Evolutionary conservation across 37 sponge, comb jelly and placozoan genomes (phyloP).

Genomic region (Ianthella basta): DNA sequence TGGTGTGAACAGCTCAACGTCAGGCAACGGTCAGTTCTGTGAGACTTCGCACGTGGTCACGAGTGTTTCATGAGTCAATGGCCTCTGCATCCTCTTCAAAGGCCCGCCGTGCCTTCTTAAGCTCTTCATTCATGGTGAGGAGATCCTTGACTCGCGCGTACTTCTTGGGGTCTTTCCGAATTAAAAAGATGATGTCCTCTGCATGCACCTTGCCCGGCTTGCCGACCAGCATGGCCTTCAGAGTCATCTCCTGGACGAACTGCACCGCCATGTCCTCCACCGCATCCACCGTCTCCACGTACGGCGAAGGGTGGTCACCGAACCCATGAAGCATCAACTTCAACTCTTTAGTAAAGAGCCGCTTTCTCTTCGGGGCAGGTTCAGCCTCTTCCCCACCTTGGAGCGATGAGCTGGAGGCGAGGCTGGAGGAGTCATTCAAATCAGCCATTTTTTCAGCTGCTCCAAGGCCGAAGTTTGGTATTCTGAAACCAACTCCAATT

Average conservation of each 20-base stretch:
- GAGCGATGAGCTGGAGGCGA: neutral
- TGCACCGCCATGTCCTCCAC: slow-evolving; percentile 92
- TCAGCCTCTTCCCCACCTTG: neutral
- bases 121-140: slow-evolving; percentile 94
- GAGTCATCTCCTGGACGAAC: slow-evolving; percentile 85
- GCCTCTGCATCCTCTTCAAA: slow-evolving; percentile 61
- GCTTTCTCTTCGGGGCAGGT: slow-evolving; percentile 42
- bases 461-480: no score
- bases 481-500: no score
- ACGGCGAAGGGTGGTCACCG: slow-evolving; percentile 94
- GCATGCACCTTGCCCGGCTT: slow-evolving; percentile 88
- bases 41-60: no score
- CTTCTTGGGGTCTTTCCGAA: slow-evolving; percentile 94
- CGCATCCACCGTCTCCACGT: slow-evolving; percentile 88
- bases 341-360: slow-evolving; percentile 81
- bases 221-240: slow-evolving; percentile 92
- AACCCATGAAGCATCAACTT: slow-evolving; percentile 98
- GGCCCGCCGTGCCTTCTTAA: slow-evolving; percentile 83
- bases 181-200: slow-evolving; percentile 91
- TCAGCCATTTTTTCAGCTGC: slow-evolving; percentile 36
- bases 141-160: slow-evolving; percentile 89
- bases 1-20: no score
- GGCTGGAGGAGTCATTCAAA: neutral
- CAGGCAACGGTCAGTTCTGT: no score
- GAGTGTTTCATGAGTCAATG: no score